Evolutionary conservation across 2,888 invertebrate species (phyloP).

Genomic region (Drosophila recens): DNA sequence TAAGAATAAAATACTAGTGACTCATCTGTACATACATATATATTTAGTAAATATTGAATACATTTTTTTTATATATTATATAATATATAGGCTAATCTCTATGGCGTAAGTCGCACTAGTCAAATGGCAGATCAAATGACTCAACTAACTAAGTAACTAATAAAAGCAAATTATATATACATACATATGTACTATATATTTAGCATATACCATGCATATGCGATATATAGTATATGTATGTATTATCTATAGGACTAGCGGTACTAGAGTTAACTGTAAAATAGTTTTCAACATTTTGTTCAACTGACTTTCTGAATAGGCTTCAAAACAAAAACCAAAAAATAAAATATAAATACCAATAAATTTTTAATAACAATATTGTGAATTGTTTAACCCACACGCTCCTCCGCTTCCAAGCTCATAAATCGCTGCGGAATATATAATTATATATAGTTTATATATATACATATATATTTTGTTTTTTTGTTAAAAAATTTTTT

Average conservation of each 20-base stretch:
- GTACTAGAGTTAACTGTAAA: slow-evolving; percentile 52
- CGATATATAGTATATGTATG: slow-evolving; percentile 3
- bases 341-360: slow-evolving; percentile 7
- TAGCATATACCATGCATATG: slow-evolving; percentile 32
- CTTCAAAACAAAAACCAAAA: not conserved
- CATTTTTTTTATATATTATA: slow-evolving; percentile 34
- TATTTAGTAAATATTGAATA: slow-evolving; percentile 21
- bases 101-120: slow-evolving; percentile 45
- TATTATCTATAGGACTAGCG: slow-evolving; percentile 36
- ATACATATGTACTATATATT: slow-evolving; percentile 4
- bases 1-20: slow-evolving; percentile 15
- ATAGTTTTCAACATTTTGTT: slow-evolving; percentile 49
- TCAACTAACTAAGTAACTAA: slow-evolving; percentile 43
- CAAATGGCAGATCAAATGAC: slow-evolving; percentile 51
- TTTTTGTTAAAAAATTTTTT: slow-evolving; percentile 23
- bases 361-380: slow-evolving; percentile 14
- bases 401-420: slow-evolving; percentile 45
- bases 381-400: slow-evolving; percentile 16
- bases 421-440: slow-evolving; percentile 31
- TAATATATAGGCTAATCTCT: slow-evolving; percentile 19
- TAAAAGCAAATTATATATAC: slow-evolving; percentile 15
- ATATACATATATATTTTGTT: slow-evolving; percentile 3
- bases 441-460: not conserved
- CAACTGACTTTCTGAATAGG: slow-evolving; percentile 36
- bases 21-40: slow-evolving; percentile 35